These are phyloP conservation scores for Pachyrhynchus sulphureomaculatus DNA, from an alignment of 1,140 invertebrate genomes.

Conservation along the genomic window DNA sequence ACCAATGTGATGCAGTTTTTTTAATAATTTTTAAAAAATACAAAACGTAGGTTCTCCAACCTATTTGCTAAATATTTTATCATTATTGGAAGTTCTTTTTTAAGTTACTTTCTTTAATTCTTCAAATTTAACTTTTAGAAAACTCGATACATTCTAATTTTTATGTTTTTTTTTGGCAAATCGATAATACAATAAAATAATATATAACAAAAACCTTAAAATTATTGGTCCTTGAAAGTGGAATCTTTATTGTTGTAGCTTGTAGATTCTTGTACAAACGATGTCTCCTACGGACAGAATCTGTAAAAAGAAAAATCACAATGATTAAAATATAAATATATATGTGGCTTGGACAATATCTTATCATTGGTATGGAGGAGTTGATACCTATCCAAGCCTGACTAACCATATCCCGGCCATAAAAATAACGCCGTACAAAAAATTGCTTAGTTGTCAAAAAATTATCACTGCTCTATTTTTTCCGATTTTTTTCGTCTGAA, in stretches of 20 bases:
- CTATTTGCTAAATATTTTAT: background rate
- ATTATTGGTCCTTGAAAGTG: background rate
- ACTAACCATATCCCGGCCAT: background rate
- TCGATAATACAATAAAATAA: background rate
- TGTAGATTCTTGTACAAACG: constrained; percentile 60
- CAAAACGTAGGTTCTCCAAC: too few species aligned
- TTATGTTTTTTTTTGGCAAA: background rate
- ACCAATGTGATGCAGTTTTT: background rate
- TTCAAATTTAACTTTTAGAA: too few species aligned
- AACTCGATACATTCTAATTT: background rate
- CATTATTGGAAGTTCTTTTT: background rate
- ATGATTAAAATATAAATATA: constrained; percentile 8
- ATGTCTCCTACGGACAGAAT: constrained; percentile 62
- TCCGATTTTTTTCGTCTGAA: too few species aligned
- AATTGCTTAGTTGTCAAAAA: background rate
- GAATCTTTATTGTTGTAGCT: constrained; percentile 40
- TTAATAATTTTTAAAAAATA: too few species aligned
- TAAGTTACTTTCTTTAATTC: too few species aligned
- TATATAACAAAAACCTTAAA: background rate
- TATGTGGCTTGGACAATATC: background rate
- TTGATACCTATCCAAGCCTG: too few species aligned
- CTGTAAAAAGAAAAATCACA: constrained; percentile 54
- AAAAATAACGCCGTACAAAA: constrained; percentile 1
- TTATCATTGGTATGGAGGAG: background rate
- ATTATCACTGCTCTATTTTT: background rate